Evolutionary conservation across 2,797 vertebrate species (phyloP), one percentile per base, ranked within the genome.

Genomic region (Melanotaenia maccullochi): DNA sequence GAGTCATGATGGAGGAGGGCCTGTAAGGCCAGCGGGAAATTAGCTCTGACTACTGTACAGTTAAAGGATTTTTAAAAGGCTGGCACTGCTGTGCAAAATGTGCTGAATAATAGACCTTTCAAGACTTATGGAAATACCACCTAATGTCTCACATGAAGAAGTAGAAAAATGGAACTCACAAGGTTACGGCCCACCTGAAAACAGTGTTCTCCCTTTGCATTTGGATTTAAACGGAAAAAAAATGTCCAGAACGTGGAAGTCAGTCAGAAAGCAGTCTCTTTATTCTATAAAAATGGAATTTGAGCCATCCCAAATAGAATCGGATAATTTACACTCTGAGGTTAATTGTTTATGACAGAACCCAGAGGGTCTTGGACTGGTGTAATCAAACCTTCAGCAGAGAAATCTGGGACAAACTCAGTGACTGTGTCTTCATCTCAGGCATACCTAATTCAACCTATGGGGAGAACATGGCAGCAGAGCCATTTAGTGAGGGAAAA

Each of bases 341-440:
- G 32, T 83, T 78, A 79, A 89, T 65, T 76, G 71, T 68, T 83
- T 52, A 71, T 85, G 87, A 90, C 90, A 88, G 85, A 83, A 79
- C 64, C 87, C 81, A 82, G 81, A 85, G 85, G 77, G 84, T 89
- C 60, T 81, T 51, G 59, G 72, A 81, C 57, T 62, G 69, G 60
- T 62, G 47, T 57, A 75, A 61, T 68, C 68, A 82, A 90, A 84
- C 70, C 77, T 51, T 54, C 38, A 82, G 74, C 44, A 74, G 73
- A 61, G 55, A 85, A 91, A 94, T 93, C 85, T 94, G 90, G 92
- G 90, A 74, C 90, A 92, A 79, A 85, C 73, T 69, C 75, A 75
- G 78, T 82, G 83, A 86, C 82, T 89, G 78, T 82, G 69, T 89
- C 52, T 81, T 92, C 88, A 64, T 58, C 57, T 91, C 89, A 91